Percentiles rank a stretch among this genome's conserved stretches.
phyloP scores from a whole-genome alignment of 2,888 invertebrate species.

The Caenorhabditis virilis region DNA sequence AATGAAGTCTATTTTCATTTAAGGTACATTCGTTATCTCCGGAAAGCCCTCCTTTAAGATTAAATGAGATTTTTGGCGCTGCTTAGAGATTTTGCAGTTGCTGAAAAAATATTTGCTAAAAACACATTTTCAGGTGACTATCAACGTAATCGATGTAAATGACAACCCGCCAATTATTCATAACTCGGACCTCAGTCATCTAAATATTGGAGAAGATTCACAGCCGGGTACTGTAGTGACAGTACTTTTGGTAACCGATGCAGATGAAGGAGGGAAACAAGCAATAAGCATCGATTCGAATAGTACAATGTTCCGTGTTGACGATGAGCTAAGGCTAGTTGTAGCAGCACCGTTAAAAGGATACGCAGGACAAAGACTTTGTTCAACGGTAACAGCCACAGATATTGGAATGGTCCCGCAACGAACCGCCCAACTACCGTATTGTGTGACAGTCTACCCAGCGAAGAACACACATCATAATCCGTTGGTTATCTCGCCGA shows the following conservation, averaged over 20 bases:
- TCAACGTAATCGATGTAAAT: conserved; percentile 68
- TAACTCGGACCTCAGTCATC: conserved; percentile 26
- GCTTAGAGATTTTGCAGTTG: not conserved
- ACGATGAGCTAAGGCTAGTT: conserved; percentile 23
- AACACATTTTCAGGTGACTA: conserved; percentile 7
- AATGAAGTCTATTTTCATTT: too few relatives aligned
- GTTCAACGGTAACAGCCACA: conserved; percentile 14
- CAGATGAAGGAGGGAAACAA: conserved; percentile 15
- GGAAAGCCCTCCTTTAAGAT: too few relatives aligned
- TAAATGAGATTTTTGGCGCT: not conserved
- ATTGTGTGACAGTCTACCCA: conserved; percentile 48
- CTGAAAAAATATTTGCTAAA: not conserved
- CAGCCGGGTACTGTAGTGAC: conserved; percentile 3
- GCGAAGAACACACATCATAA: conserved; percentile 45
- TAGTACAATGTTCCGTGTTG: conserved; percentile 40
- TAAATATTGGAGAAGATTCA: conserved; percentile 41
- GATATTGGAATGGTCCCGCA: not conserved
- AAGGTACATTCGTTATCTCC: too few relatives aligned
- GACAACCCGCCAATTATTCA: conserved; percentile 54
- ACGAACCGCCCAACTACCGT: conserved; percentile 21
- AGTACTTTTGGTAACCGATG: conserved; percentile 27
- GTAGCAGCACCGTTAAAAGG: conserved; percentile 29
- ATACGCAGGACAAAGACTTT: conserved; percentile 43
- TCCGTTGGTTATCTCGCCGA: conserved; percentile 44
- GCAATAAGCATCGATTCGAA: conserved; percentile 32